Conservation (phyloP, 2,113 vertebrate genomes). For the Anarrhichthys ocellatus region DNA sequence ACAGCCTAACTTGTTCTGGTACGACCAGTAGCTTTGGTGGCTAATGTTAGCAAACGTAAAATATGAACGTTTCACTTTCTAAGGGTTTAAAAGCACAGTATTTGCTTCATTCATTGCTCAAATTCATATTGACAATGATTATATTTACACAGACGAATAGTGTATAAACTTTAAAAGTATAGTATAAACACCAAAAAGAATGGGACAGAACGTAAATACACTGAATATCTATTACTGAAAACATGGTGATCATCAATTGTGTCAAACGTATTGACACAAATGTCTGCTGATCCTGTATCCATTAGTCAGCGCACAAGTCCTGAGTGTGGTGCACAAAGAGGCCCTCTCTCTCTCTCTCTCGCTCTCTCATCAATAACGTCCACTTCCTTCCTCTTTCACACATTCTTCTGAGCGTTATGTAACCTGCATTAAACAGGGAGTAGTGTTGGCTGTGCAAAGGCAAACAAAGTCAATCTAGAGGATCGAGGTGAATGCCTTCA, state of each 20-base stretch:
- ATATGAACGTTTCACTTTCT: neutral
- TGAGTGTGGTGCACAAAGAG: neutral
- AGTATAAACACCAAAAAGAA: neutral
- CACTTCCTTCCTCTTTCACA: constrained; percentile 9
- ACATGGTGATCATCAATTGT: neutral
- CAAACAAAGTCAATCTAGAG: neutral
- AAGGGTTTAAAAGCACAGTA: neutral
- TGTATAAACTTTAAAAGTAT: too few species aligned
- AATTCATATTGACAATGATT: too few species aligned
- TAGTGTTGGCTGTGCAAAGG: neutral
- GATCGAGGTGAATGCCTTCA: neutral
- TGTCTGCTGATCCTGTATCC: neutral
- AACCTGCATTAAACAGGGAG: constrained; percentile 17
- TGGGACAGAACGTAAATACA: neutral
- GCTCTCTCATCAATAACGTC: neutral
- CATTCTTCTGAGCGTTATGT: constrained; percentile 4
- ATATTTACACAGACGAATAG: too few species aligned
- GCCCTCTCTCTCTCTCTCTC: neutral
- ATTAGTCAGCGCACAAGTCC: neutral
- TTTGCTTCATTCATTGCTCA: neutral
- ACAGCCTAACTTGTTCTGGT: neutral
- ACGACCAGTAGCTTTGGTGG: neutral
- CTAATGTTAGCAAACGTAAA: neutral
- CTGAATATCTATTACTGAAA: neutral
- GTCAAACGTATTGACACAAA: neutral